A percentile compares a stretch with the other conserved stretches of the same genome.
These are phyloP conservation scores for Drosophila cyrtoloma DNA, from an alignment of 2,888 invertebrate species.

Conservation along the genomic window DNA sequence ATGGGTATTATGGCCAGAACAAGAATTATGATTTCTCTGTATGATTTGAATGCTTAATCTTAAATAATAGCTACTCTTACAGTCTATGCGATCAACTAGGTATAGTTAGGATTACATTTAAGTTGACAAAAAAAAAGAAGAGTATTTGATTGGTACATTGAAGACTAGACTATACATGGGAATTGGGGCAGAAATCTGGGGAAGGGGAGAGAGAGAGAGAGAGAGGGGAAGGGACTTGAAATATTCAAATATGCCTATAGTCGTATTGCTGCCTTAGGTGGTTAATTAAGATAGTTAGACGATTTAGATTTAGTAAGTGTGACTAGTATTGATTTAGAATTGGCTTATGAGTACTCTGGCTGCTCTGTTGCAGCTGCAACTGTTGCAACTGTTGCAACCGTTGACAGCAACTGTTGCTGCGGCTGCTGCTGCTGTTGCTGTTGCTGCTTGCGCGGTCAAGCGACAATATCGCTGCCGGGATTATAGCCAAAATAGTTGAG, in stretches of 20 bases:
- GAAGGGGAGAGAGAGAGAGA: neutral
- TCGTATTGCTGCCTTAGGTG: slow-evolving; percentile 58
- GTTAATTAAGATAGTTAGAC: slow-evolving; percentile 51
- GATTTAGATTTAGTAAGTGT: slow-evolving; percentile 48
- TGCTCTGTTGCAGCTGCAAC: slow-evolving; percentile 34
- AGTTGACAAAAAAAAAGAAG: slow-evolving; percentile 37
- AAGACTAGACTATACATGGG: slow-evolving; percentile 71
- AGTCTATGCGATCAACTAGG: slow-evolving; percentile 51
- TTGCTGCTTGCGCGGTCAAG: slow-evolving; percentile 81
- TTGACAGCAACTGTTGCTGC: slow-evolving; percentile 12
- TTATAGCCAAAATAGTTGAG: slow-evolving; percentile 85
- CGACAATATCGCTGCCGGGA: slow-evolving; percentile 84
- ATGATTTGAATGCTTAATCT: slow-evolving; percentile 42
- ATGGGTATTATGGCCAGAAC: slow-evolving; percentile 15
- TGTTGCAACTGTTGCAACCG: slow-evolving; percentile 9
- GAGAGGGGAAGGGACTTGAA: neutral
- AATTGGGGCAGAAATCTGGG: neutral
- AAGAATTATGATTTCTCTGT: slow-evolving; percentile 9
- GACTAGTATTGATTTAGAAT: slow-evolving; percentile 77
- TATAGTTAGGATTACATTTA: slow-evolving; percentile 39
- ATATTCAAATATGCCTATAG: slow-evolving; percentile 8
- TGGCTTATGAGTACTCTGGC: slow-evolving; percentile 73
- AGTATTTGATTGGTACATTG: slow-evolving; percentile 60
- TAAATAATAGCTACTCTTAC: slow-evolving; percentile 65
- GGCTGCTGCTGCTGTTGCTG: slow-evolving; percentile 28